These are phyloP conservation scores for Agrypnia vestita DNA, from an alignment of 1,140 invertebrate species.

Conservation along the genomic window DNA sequence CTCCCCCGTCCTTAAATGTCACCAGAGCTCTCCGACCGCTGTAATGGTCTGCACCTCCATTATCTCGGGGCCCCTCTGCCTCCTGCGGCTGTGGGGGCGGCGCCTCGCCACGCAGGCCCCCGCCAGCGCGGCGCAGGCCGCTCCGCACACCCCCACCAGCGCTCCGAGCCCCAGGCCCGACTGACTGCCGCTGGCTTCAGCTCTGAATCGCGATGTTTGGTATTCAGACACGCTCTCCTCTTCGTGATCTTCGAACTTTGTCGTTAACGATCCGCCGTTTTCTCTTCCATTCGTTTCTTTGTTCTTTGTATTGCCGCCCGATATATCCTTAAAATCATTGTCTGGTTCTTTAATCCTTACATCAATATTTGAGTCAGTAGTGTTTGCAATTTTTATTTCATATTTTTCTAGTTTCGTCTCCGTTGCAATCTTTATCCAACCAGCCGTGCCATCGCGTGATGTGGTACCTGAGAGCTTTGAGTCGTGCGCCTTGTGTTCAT, in stretches of 20 bases:
- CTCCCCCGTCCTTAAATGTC: slow-evolving; percentile 76
- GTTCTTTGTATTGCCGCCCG: slow-evolving; percentile 6
- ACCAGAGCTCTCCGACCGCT: slow-evolving; percentile 79
- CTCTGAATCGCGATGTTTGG: slow-evolving; percentile 66
- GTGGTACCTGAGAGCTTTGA: slow-evolving; percentile 6
- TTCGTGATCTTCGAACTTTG: slow-evolving; percentile 1
- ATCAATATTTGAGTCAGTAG: not conserved
- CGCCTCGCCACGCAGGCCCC: slow-evolving; percentile 66
- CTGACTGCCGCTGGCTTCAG: slow-evolving; percentile 65
- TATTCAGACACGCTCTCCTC: slow-evolving; percentile 60
- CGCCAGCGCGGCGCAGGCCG: slow-evolving; percentile 66
- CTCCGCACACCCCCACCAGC: slow-evolving; percentile 69
- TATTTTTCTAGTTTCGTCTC: slow-evolving; percentile 6
- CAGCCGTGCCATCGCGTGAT: not conserved
- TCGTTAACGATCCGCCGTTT: not conserved
- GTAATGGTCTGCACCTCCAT: slow-evolving; percentile 81
- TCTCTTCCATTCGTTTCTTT: slow-evolving; percentile 3
- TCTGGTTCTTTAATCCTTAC: not conserved
- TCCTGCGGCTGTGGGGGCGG: slow-evolving; percentile 63
- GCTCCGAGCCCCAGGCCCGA: slow-evolving; percentile 64
- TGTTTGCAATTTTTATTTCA: not conserved
- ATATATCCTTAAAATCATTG: slow-evolving; percentile 1
- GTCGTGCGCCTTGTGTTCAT: slow-evolving; percentile 26
- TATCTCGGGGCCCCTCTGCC: slow-evolving; percentile 70
- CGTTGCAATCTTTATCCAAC: not conserved